Percentiles rank a stretch among this genome's conserved stretches.
These are phyloP conservation scores for Pachyramphus minor DNA, from an alignment of 2,113 vertebrate species.

Conservation along the genomic window DNA sequence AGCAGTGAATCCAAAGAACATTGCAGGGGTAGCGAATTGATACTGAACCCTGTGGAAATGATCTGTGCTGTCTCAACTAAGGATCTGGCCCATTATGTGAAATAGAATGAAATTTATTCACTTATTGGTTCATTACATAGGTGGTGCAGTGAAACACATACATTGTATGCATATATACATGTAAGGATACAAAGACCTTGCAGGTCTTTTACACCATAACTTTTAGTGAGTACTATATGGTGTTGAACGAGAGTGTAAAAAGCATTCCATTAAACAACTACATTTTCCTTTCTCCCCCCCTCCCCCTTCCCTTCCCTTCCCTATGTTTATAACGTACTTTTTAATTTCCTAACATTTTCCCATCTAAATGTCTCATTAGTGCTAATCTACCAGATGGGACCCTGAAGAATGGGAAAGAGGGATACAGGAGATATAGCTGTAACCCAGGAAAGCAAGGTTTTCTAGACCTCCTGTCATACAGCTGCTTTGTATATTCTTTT, in stretches of 20 bases:
- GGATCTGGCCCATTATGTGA: not conserved
- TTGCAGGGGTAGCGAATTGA: not conserved
- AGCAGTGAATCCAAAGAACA: not conserved
- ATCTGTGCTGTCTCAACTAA: not conserved
- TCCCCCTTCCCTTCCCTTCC: not conserved
- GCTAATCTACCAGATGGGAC: not conserved
- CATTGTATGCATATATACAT: rapidly evolving
- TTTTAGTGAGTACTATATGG: not conserved
- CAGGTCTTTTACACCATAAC: not conserved
- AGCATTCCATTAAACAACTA: not conserved
- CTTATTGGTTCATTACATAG: not conserved
- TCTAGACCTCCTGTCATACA: not conserved
- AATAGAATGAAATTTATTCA: not conserved
- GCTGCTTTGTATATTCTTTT: not conserved
- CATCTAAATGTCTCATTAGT: not conserved
- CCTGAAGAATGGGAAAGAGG: not conserved
- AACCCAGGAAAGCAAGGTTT: not conserved
- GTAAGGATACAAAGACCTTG: not conserved
- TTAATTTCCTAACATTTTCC: not conserved
- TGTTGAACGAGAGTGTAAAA: not conserved
- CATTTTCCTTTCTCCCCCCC: not conserved
- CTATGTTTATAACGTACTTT: not conserved
- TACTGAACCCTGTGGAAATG: not conserved
- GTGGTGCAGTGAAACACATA: not conserved
- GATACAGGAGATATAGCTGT: not conserved